Base-by-base conservation (phyloP, 2,888 invertebrate genomes). In the Seladonia tumulorum region DNA sequence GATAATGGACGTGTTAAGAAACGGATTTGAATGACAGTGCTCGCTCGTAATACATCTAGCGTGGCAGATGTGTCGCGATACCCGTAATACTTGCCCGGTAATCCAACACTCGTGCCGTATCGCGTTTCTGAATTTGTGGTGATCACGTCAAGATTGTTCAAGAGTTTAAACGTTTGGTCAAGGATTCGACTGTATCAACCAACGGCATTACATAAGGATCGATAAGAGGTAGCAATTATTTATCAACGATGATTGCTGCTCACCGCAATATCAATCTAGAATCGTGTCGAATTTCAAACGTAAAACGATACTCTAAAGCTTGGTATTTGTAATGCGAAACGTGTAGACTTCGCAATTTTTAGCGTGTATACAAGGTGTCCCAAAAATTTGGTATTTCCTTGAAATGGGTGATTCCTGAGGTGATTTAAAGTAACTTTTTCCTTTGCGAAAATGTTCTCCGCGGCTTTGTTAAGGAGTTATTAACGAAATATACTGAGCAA, bases 41-140 rank as follows among this genome's bases (percentile, higher is more conserved):
- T 70, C 47, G 39, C 60, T 47, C 45, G n/a, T 47, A 66, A 83
- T 76, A 45, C 10, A 60, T 77, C n/a, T 29, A 66, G 14, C 35
- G 25, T 79, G 68, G 73, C 74, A 72, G 42, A 82, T 79, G 39
- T 66, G 75, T 63, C 45, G 18, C 35, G 57, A 86, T 79, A 76
- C 66, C 16, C 35, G n/a, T 39, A 66, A 68, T 35, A 60, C 74
- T 76, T n/a, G 68, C 53, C 39, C 60, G 81, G 76, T 72, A 81
- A 88, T 77, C 35, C 22, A 35, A 72, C 53, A 60, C 53, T 47
- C 49, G 66, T 1, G 63, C 60, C 2, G 42, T 14, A 76, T 82
- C 70, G 77, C 77, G 66, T 72, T 79, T 63, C 76, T 18, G 39
- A 87, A 77, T 87, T 87, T 83, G 45, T n/a, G 35, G 53, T 57